Evolutionary conservation across 53 echinoderm and acorn worm species (phyloP), one percentile per base, ranked within the genome.

Genomic region (Mesocentrotus franciscanus): DNA sequence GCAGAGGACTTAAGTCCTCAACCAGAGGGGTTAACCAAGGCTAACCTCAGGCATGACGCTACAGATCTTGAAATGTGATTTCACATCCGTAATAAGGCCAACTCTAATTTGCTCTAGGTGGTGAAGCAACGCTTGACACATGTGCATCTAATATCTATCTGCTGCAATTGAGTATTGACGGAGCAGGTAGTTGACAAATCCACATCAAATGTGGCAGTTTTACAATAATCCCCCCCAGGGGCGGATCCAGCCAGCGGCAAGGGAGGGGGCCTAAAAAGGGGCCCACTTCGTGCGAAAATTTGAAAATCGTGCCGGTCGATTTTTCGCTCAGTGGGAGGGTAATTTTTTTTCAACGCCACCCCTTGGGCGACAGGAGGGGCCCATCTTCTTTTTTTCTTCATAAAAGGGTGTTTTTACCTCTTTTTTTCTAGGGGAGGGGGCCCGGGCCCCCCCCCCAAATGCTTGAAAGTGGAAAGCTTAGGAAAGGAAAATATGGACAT

Each of bases 11-110:
- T 57, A 57, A 58, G 15, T 29, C 56, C 58, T 87, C 87, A 58
- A 13, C 87, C 58, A 3, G 3, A 59, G 58, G 87, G 87, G 81
- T 81, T 81, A 81, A 13, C 42, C 81, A 22, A 39, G 81, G 87
- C 57, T 87, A 87, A 9, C 27, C 58, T 26, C 57, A 59, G 56
- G 56, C 26, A 87, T 87, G 87, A 87, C 87, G 8, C 56, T 56
- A 87, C 87, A 87, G 87, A 87, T 87, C 87, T 87, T 87, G 8
- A 87, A 58, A 27, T 58, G n/a, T 57, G 87, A 87, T 87, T 57
- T 14, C 57, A 27, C 59, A 39, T 56, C 10, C 58, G 20, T 58
- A 87, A 87, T 87, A 87, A 87, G 87, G 87, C 87, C 81, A 58
- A 33, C 87, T 56, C 87, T 87, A 57, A 87, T 87, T 81, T 81